Conservation (phyloP, 2,113 vertebrate genomes). For the Strix uralensis region DNA sequence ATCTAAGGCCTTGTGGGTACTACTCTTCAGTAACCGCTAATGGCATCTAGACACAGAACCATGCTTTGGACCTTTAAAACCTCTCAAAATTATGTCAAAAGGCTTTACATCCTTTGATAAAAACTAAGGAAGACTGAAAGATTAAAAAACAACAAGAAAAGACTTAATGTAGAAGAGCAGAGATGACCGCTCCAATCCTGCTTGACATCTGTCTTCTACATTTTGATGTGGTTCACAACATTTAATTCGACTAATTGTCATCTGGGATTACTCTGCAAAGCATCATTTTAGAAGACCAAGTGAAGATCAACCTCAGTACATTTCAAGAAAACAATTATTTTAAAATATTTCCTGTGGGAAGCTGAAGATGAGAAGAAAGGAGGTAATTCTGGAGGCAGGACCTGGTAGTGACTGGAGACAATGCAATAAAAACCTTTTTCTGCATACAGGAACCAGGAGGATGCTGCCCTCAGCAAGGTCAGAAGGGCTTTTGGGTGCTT, state of each 20-base stretch:
- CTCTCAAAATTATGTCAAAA: neutral
- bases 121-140: neutral
- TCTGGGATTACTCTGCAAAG: neutral
- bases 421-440: neutral
- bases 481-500: neutral
- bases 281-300: neutral
- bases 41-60: neutral
- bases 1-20: neutral
- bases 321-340: neutral
- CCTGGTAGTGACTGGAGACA: neutral
- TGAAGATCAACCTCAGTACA: neutral
- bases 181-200: neutral
- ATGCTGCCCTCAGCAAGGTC: neutral
- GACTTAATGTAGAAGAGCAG: neutral
- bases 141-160: neutral
- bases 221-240: neutral
- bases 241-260: neutral
- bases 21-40: neutral
- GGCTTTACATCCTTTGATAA: neutral
- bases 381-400: neutral
- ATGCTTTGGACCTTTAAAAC: neutral
- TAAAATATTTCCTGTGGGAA: neutral
- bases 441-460: neutral
- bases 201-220: neutral
- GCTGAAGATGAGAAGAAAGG: neutral